Evolutionary conservation across 2,797 vertebrate species (phyloP), one percentile per base, ranked within the genome.

Genomic region (Xenentodon cancila): DNA sequence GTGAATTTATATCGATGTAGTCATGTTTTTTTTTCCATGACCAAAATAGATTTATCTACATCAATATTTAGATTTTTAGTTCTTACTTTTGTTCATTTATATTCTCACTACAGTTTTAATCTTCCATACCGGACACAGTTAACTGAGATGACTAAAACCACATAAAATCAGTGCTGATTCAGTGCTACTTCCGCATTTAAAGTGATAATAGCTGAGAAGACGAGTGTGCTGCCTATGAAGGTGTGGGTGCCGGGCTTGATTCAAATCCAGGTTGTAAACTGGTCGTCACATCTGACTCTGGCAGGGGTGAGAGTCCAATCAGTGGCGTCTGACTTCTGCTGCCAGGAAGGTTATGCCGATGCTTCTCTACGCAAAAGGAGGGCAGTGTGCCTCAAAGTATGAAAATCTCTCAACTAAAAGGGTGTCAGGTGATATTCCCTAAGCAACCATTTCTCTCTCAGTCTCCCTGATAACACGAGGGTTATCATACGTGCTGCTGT

Each of bases 401-500:
- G 77, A 67, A 74, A 71, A 82, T 62, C 43, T 65, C 59, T 71
- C 74, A 59, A 71, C 66, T 73, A 80, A 77, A 68, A 63, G 69
- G 56, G 65, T 55, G 42, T 69, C 58, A 57, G 77, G 53, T 75
- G 79, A 88, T 84, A 84, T 78, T 87, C 84, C 80, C 88, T n/a
- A 13, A 76, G 77, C 71, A 76, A 50, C 80, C 63, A 61, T 52
- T 59, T 61, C 58, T 70, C 56, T 74, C 77, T 45, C 61, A 47
- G 61, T 64, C 56, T 62, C 53, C 50, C 77, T 64, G 84, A 89
- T 91, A 89, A 67, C 80, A 37, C 55, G 61, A 71, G 75, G 87
- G 84, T 88, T 88, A 88, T 90, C 90, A 82, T 81, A 88, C 64
- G 48, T 80, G 79, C 53, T 32, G 76, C 80, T 79, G 81, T 86